Conservation (phyloP, 2,113 vertebrate species). For the Pachycephala philippinensis region DNA sequence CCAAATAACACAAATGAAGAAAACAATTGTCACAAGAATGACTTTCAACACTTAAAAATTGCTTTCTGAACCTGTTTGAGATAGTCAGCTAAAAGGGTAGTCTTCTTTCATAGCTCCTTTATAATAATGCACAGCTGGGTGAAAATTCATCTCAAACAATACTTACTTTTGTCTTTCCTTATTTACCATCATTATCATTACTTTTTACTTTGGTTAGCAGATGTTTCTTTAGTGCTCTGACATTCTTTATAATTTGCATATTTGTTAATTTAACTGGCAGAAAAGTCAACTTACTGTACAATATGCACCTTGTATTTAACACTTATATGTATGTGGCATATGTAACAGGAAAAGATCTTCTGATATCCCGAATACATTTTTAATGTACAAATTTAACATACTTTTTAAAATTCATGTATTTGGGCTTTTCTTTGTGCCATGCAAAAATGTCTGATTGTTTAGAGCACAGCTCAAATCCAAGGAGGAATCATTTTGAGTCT, state of each 20-base stretch:
- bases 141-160: constrained; percentile 58
- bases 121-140: constrained; percentile 46
- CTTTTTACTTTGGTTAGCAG: constrained; percentile 74
- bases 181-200: constrained; percentile 69
- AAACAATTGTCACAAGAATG: not conserved
- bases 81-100: not conserved
- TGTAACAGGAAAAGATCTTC: not conserved
- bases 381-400: constrained; percentile 16
- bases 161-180: constrained; percentile 63
- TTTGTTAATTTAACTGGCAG: constrained; percentile 71
- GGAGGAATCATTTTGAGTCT: constrained; percentile 52
- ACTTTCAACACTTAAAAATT: not conserved
- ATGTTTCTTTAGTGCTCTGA: constrained; percentile 74
- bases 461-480: constrained; percentile 18
- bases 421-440: constrained; percentile 16
- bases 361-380: not conserved
- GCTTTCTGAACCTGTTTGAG: not conserved
- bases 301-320: constrained; percentile 32
- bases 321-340: not conserved
- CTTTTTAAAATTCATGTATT: constrained; percentile 19
- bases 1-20: not conserved
- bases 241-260: constrained; percentile 74
- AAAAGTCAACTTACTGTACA: constrained; percentile 30
- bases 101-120: constrained; percentile 13
- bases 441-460: constrained; percentile 33